Percentiles rank a stretch among this genome's conserved stretches.
phyloP scores from a whole-genome alignment of 2,888 invertebrate genomes.

The Loripinus fragilis region DNA sequence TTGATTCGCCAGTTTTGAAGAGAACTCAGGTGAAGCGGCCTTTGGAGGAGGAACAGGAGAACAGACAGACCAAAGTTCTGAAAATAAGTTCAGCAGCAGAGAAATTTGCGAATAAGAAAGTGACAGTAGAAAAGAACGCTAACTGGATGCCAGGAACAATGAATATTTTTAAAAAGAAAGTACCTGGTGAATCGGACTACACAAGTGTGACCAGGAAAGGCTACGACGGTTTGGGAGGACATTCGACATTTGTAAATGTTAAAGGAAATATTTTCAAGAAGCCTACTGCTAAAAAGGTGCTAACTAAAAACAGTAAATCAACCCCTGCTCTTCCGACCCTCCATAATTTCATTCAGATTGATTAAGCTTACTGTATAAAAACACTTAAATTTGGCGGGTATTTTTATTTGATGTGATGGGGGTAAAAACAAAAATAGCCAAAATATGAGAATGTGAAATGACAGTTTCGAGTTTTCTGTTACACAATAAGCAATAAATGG shows the following conservation, averaged over 20 bases:
- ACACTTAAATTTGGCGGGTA: too few species aligned
- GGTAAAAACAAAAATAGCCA: too few species aligned
- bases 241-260: constrained; percentile 69
- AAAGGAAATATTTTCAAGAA: constrained; percentile 55
- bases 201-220: constrained; percentile 70
- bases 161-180: constrained; percentile 74
- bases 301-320: constrained; percentile 41
- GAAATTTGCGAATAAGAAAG: constrained; percentile 43
- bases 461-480: too few species aligned
- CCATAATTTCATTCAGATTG: constrained; percentile 57
- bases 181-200: constrained; percentile 45
- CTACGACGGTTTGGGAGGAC: constrained; percentile 76
- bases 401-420: too few species aligned
- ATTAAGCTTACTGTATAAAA: too few species aligned
- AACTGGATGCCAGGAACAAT: constrained; percentile 51
- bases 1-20: constrained; percentile 33
- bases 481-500: too few species aligned
- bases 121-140: constrained; percentile 40
- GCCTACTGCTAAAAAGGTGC: constrained; percentile 37
- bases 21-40: background rate
- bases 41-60: constrained; percentile 43
- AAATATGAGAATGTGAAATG: too few species aligned
- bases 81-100: constrained; percentile 68
- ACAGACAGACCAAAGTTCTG: constrained; percentile 66
- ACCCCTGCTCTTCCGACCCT: constrained; percentile 62